Evolutionary conservation across 2,797 vertebrate species (phyloP), one percentile per base, ranked within the genome.

Genomic region (Poeciliopsis infans): DNA sequence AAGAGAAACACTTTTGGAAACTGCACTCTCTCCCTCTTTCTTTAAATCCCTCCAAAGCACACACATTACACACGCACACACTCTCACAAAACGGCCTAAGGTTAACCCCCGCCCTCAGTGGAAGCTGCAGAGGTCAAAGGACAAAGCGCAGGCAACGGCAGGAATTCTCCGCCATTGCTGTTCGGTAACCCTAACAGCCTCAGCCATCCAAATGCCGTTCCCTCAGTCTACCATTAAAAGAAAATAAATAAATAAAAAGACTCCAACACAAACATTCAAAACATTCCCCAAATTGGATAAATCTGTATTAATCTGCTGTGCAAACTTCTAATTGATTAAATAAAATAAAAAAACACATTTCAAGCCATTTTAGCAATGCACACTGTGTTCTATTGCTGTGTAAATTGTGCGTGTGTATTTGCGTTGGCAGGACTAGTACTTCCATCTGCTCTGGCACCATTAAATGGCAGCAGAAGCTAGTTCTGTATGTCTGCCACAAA

Each of bases 131-230:
- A 86, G 92, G 94, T 95, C 92, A 94, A 90, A 95, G 94, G 93
- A 89, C 93, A 94, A 88, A 92, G 92, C 84, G 81, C 88, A 93
- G 89, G 90, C 91, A 92, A 93, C 88, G 87, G 90, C 83, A 90
- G 88, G 94, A 95, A 95, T 96, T 94, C 93, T 92, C 79, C 75
- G 72, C 72, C 78, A 85, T 87, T 89, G 88, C 88, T 87, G 89
- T 79, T 88, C 83, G 85, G 86, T 82, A 78, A 75, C 83, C 10
- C 64, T 77, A 76, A 70, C 57, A 61, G 31, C 41, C 76, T 74
- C 68, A 87, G 55, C 76, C 72, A 39, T n/a, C 46, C 73, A 85
- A 76, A 82, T 75, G 83, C 83, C 73, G 53, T 75, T n/a, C 68
- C 73, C 72, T 53, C 43, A 46, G 16, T 70, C 43, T 28, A 15